These are phyloP conservation scores for Eulacestoma nigropectus DNA, from an alignment of 2,113 vertebrate species.

Conservation along the genomic window DNA sequence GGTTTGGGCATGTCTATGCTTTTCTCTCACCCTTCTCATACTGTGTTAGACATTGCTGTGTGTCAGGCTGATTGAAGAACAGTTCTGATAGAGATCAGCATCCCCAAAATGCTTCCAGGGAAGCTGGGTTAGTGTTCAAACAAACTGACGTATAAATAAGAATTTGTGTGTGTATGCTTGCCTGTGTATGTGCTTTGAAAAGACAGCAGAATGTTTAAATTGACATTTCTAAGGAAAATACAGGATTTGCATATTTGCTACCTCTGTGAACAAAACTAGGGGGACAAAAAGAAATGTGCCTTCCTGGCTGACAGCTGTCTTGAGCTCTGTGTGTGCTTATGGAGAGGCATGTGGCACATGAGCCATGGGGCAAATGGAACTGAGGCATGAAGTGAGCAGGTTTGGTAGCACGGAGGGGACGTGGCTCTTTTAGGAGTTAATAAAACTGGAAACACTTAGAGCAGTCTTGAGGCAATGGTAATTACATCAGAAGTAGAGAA, in stretches of 20 bases:
- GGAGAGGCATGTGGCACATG: not conserved
- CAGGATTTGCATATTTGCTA: not conserved
- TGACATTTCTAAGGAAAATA: not conserved
- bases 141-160: not conserved
- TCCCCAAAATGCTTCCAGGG: not conserved
- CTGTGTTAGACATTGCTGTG: not conserved
- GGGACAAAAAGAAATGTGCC: not conserved
- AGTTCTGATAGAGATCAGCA: not conserved
- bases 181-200: not conserved
- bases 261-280: not conserved
- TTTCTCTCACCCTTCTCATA: not conserved
- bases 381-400: rapidly evolving
- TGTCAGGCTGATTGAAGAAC: not conserved
- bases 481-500: not conserved
- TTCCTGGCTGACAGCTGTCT: not conserved
- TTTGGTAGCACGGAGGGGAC: not conserved
- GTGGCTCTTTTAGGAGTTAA: not conserved
- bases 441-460: not conserved
- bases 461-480: not conserved
- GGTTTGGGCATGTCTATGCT: not conserved
- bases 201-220: not conserved
- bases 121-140: not conserved
- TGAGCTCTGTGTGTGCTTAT: not conserved
- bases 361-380: not conserved
- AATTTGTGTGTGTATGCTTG: not conserved